phyloP scores from a whole-genome alignment of 2,888 invertebrate genomes.

The Melanophora roralis region DNA sequence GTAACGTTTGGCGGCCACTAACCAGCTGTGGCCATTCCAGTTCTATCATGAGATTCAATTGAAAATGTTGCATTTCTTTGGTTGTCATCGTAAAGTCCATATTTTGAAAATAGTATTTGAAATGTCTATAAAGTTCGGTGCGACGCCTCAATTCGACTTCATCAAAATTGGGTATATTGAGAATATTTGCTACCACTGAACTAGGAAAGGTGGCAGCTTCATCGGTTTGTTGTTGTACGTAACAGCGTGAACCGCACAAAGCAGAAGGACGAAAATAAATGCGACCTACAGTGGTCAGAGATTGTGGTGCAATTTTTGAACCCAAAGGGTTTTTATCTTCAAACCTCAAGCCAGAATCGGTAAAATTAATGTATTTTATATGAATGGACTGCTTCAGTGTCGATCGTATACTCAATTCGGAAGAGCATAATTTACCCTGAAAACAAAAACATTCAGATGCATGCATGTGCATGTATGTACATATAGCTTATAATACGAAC shows the following conservation, averaged over 20 bases:
- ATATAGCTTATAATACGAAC: too few relatives aligned
- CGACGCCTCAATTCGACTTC: slow-evolving; percentile 73
- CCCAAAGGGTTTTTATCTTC: slow-evolving; percentile 76
- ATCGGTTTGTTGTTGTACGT: slow-evolving; percentile 66
- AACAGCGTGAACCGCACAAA: slow-evolving; percentile 80
- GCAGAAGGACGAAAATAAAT: slow-evolving; percentile 85
- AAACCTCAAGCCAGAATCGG: slow-evolving; percentile 81
- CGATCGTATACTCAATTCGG: slow-evolving; percentile 88
- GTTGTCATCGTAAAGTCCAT: slow-evolving; percentile 75
- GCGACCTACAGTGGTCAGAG: slow-evolving; percentile 79
- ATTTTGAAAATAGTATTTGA: slow-evolving; percentile 72
- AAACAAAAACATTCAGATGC: slow-evolving; percentile 30
- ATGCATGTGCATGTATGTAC: too few relatives aligned
- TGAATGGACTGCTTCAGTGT: slow-evolving; percentile 89
- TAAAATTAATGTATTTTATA: slow-evolving; percentile 80
- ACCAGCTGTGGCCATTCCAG: slow-evolving; percentile 77
- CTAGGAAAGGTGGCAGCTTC: slow-evolving; percentile 62
- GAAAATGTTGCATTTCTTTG: slow-evolving; percentile 72
- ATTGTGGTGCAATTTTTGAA: slow-evolving; percentile 77
- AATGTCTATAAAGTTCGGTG: slow-evolving; percentile 73
- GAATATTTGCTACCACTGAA: slow-evolving; percentile 25
- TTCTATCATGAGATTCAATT: slow-evolving; percentile 74
- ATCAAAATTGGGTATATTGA: slow-evolving; percentile 70
- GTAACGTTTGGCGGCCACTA: slow-evolving; percentile 69
- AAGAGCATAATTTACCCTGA: slow-evolving; percentile 86